Evolutionary conservation across 2,113 vertebrate genomes (phyloP), one percentile per base, ranked within the genome.

Genomic region (Leucoraja erinaceus): DNA sequence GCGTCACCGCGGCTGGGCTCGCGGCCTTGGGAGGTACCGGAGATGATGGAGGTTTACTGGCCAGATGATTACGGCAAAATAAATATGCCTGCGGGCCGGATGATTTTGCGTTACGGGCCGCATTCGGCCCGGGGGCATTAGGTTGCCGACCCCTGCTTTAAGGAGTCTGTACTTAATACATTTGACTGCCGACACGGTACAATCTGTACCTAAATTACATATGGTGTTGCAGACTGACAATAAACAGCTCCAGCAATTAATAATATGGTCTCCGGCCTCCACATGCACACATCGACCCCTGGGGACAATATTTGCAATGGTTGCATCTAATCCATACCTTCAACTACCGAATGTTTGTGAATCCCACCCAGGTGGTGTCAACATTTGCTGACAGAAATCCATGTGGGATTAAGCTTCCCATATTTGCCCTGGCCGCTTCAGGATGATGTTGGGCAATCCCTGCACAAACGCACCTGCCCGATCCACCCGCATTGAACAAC

Each of bases 331-430:
- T 70, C 63, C 70, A 33, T 22, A 18, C 54, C 10, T n/a, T 84
- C n/a, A 88, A 63, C 11, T 31, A 59, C 63, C 83, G 31, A 88
- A 22, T 63, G 28, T 88, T 63, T 88, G 83, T 66, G 28, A 63
- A 63, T 88, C 59, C 56, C 59, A 88, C 59, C 83, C 59, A 88
- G 83, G 83, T 88, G 61, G 28, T 88, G n/a, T 88, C 83, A 88
- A 88, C n/a, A 88, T 88, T 63, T 88, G 28, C 59, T 63, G 59
- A 88, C 16, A 88, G n/a, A 61, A 59, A 63, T 63, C 59, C 18
- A 61, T 31, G n/a, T 63, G n/a, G 59, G 59, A 61, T n/a, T 66
- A 88, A 63, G 61, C 56, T 88, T 88, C 59, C 25, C 83, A 88
- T 88, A n/a, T 28, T 72, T 66, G 25, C 83, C 83, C 83, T 18